Evolutionary conservation across 2,888 invertebrate species (phyloP).

Genomic region (Caenorhabditis virilis): DNA sequence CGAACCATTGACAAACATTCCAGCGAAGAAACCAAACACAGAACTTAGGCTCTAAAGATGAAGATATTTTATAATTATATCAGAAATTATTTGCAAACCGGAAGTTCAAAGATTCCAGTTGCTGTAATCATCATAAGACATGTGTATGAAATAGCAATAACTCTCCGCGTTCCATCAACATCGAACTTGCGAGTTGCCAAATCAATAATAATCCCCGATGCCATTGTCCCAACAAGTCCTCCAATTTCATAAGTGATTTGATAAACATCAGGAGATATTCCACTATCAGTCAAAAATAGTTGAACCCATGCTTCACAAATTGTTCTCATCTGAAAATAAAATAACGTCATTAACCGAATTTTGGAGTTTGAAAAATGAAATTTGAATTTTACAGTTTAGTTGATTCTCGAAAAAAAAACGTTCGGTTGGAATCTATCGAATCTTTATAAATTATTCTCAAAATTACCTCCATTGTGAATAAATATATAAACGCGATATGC

Average conservation of each 20-base stretch:
- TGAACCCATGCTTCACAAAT: slow-evolving; percentile 55
- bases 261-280: slow-evolving; percentile 37
- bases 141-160: slow-evolving; percentile 33
- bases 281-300: slow-evolving; percentile 32
- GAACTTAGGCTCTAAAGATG: slow-evolving; percentile 16
- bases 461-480: slow-evolving; percentile 42
- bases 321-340: slow-evolving; percentile 37
- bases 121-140: slow-evolving; percentile 37
- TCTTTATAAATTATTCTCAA: no score
- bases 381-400: not conserved
- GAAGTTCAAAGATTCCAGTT: slow-evolving; percentile 32
- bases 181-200: slow-evolving; percentile 21
- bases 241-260: slow-evolving; percentile 49
- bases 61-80: not conserved
- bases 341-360: no score
- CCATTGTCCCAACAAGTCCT: slow-evolving; percentile 46
- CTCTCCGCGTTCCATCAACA: slow-evolving; percentile 27
- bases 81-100: slow-evolving; percentile 17
- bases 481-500: slow-evolving; percentile 35
- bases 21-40: slow-evolving; percentile 40
- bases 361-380: not conserved
- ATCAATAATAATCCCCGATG: slow-evolving; percentile 45
- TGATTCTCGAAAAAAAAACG: not conserved
- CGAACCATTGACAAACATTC: slow-evolving; percentile 44
- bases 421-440: no score